A percentile compares a stretch with the other conserved stretches of the same genome.
phyloP scores from a whole-genome alignment of 2,797 vertebrate species.

The Pangasius larnaudii region DNA sequence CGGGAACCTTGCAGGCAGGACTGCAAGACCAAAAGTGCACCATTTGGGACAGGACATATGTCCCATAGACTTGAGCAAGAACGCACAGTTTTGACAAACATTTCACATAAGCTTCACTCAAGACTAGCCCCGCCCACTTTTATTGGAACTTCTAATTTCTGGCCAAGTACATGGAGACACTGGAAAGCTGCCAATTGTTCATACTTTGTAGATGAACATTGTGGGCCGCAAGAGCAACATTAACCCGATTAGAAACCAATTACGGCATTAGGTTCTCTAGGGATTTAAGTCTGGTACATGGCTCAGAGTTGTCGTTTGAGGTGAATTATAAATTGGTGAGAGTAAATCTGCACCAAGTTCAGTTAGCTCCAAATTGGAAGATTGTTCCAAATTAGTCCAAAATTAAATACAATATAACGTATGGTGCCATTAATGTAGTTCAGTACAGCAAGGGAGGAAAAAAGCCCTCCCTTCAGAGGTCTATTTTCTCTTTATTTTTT shows the following conservation, averaged over 20 bases:
- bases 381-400: not conserved
- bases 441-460: not conserved
- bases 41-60: no score
- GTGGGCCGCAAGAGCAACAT: not conserved
- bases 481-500: not conserved
- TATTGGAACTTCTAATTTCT: not conserved
- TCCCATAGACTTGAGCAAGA: not conserved
- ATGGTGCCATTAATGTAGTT: not conserved
- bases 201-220: not conserved
- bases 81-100: not conserved
- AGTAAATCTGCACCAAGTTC: not conserved
- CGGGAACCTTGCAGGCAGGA: not conserved
- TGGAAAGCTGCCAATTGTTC: conserved; percentile 5
- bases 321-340: not conserved
- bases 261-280: not conserved
- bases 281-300: not conserved
- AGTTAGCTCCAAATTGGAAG: not conserved
- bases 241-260: conserved; percentile 4
- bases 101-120: not conserved
- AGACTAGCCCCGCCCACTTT: not conserved
- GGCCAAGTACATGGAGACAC: no score
- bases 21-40: not conserved
- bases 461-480: not conserved
- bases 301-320: not conserved
- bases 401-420: not conserved